These are phyloP conservation scores for Phanerotoma sp. DNA, from an alignment of 2,888 invertebrate genomes.

Conservation along the genomic window DNA sequence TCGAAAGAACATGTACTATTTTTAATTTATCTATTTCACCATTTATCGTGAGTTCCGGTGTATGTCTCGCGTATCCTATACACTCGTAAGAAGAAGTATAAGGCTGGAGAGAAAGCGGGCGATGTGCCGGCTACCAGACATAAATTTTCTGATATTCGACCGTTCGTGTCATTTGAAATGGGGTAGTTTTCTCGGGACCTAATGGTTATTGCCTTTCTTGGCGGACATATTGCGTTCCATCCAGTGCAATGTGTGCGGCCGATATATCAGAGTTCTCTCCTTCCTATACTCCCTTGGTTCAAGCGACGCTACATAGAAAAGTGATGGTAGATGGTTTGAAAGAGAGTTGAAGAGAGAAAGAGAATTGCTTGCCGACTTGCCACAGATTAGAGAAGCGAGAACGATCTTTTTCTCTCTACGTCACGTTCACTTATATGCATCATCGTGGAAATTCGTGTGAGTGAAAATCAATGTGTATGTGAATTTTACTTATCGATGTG, in stretches of 20 bases:
- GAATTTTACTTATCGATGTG: too few species aligned
- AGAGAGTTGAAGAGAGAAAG: too few species aligned
- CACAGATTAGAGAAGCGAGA: background rate
- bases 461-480: too few species aligned
- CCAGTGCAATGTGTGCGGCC: slow-evolving; percentile 64
- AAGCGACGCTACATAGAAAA: slow-evolving; percentile 2
- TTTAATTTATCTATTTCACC: too few species aligned
- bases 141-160: slow-evolving; percentile 65
- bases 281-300: slow-evolving; percentile 14
- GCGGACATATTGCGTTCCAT: slow-evolving; percentile 65
- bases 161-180: slow-evolving; percentile 65
- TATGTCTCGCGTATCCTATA: too few species aligned
- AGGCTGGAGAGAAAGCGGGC: slow-evolving; percentile 21
- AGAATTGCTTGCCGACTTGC: slow-evolving; percentile 1
- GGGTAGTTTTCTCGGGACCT: slow-evolving; percentile 65
- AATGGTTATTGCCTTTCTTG: slow-evolving; percentile 66
- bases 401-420: background rate
- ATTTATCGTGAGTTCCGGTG: too few species aligned
- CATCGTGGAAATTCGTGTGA: background rate
- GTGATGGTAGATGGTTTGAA: too few species aligned
- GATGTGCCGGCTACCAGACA: slow-evolving; percentile 51
- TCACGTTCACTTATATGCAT: background rate
- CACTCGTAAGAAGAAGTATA: background rate
- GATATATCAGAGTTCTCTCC: slow-evolving; percentile 60
- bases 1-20: too few species aligned